Evolutionary conservation across 2,113 vertebrate genomes (phyloP).

Genomic region (Oenanthe oenanthe): DNA sequence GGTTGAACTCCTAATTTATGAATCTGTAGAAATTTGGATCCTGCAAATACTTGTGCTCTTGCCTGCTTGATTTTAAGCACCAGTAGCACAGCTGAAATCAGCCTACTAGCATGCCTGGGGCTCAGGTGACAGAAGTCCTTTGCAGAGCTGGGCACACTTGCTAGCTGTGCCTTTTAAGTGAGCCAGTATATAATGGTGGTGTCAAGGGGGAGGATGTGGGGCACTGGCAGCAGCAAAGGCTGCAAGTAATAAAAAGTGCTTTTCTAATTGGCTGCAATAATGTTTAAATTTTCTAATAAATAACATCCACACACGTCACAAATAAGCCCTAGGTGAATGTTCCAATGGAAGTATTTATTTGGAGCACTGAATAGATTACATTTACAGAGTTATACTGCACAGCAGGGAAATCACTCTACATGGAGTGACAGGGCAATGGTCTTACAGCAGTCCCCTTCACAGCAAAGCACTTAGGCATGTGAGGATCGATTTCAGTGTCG

Average conservation of each 20-base stretch:
- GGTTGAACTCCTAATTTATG: not conserved
- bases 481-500: constrained; percentile 23
- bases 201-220: not conserved
- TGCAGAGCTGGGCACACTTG: not conserved
- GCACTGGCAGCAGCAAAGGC: not conserved
- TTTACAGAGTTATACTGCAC: constrained; percentile 18
- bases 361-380: not conserved
- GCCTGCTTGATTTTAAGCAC: not conserved
- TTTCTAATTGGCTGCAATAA: constrained; percentile 51
- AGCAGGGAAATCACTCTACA: constrained; percentile 34
- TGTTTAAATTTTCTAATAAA: constrained; percentile 54
- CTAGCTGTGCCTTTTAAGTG: not conserved
- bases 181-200: not conserved
- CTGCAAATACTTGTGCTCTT: not conserved
- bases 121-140: not conserved
- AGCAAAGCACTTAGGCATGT: not conserved
- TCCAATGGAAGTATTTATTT: constrained; percentile 32
- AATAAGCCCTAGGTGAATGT: constrained; percentile 46
- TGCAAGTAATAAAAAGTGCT: constrained; percentile 25
- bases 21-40: not conserved
- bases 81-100: not conserved
- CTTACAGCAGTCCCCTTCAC: not conserved
- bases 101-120: accelerated
- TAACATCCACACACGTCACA: not conserved
- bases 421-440: not conserved